Base-by-base conservation (phyloP, 2,113 vertebrate species). In the Rostratula benghalensis region DNA sequence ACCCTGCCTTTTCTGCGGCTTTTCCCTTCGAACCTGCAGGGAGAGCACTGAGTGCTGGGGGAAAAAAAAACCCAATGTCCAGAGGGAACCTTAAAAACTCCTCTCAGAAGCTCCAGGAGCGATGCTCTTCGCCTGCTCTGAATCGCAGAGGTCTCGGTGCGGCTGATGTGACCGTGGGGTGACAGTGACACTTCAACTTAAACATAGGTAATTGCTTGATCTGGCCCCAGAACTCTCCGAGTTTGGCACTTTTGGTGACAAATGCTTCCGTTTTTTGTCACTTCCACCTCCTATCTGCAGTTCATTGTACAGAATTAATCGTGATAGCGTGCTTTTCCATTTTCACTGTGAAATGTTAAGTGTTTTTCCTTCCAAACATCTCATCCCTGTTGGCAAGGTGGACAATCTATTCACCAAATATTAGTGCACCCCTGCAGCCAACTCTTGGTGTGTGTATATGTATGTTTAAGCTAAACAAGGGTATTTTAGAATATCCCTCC, bases 321-420 rank as follows among this genome's bases (percentile, higher is more conserved):
- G 8, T 54, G 64, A 46, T 50, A 15, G 4, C 70, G 13, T 59
- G 8, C 16, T 89, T 77, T 75, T 80, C 10, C 9, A 0, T 94
- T 93, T 94, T 91, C 21, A 30, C 11, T n/a, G 5, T 78, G 39
- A 91, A 17, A 22, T 60, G 45, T 33, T 75, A 46, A 22, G 7
- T 54, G 13, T 78, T 71, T 48, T 75, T 83, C 84, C 65, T 68
- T 84, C 28, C 61, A 30, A 77, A 82, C 92, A 73, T 91, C 16
- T 73, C 31, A 3, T 56, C 18, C 13, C 46, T 39, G 13, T 46
- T 86, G 71, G 13, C 1, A 1, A 59, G 25, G 15, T 77, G n/a
- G 41, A 81, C 64, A 83, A 33, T 56, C 57, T 79, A 37, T 57
- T 94, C 78, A 30, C 41, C 59, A 74, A n/a, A 50, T 57, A 48